These are phyloP conservation scores for Cryptotis parvus DNA, from an alignment of 2,113 vertebrate genomes.

Conservation along the genomic window DNA sequence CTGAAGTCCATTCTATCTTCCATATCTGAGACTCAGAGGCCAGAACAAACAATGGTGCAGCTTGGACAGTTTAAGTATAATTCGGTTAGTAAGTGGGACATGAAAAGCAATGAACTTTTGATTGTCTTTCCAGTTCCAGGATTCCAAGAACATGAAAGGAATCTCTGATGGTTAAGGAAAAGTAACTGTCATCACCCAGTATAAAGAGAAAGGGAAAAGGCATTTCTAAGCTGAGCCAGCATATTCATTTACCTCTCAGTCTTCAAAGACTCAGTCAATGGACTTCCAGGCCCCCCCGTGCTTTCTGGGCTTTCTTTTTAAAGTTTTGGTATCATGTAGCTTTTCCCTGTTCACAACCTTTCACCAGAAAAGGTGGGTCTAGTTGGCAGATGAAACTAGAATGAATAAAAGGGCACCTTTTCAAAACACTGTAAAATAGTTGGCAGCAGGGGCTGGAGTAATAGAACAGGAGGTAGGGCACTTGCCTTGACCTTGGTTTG, in stretches of 20 bases:
- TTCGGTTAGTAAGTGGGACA: constrained; percentile 37
- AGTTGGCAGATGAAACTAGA: constrained; percentile 3
- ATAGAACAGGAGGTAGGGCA: no score
- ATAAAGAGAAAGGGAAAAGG: not conserved
- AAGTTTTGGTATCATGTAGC: not conserved
- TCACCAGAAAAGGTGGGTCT: not conserved
- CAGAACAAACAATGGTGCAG: not conserved
- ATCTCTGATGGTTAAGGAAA: constrained; percentile 29
- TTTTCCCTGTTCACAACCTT: constrained; percentile 13
- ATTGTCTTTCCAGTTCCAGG: constrained; percentile 51
- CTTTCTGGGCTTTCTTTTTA: not conserved
- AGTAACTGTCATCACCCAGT: constrained; percentile 46
- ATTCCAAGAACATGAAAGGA: constrained; percentile 55
- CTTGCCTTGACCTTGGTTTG: no score
- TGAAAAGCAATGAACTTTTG: constrained; percentile 59
- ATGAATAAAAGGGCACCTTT: not conserved
- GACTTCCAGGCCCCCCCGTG: not conserved
- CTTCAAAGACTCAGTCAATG: not conserved
- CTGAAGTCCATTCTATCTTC: not conserved
- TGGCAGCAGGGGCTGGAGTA: not conserved
- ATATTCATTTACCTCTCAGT: constrained; percentile 18
- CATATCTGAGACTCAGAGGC: not conserved
- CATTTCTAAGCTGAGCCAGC: not conserved
- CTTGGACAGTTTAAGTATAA: constrained; percentile 20
- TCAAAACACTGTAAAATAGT: not conserved